Evolutionary conservation across 2,797 vertebrate genomes (phyloP).

Genomic region (Myioborus miniatus): DNA sequence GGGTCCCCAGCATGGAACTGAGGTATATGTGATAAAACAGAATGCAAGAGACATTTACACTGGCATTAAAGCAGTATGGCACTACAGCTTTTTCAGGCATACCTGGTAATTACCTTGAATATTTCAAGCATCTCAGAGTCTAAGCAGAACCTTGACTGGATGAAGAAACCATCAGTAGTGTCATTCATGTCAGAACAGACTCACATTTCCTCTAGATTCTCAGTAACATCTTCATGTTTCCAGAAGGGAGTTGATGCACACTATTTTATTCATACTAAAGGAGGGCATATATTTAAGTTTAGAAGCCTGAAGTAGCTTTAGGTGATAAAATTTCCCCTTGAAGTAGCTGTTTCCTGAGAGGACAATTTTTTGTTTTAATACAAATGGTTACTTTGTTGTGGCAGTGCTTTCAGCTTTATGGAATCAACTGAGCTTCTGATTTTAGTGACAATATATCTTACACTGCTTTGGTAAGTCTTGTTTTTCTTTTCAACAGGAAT

Average conservation of each 20-base stretch:
- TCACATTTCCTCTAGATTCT: neutral
- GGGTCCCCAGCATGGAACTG: neutral
- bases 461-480: neutral
- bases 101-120: neutral
- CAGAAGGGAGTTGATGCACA: neutral
- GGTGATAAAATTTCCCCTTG: neutral
- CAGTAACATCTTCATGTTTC: neutral
- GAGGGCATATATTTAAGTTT: neutral
- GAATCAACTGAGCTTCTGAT: neutral
- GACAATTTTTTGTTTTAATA: neutral
- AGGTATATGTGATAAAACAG: neutral
- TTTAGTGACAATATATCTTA: neutral
- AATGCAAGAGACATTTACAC: neutral
- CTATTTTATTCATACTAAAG: neutral
- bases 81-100: neutral
- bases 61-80: neutral
- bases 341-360: neutral
- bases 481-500: neutral
- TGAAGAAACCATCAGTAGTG: neutral
- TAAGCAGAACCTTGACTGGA: neutral
- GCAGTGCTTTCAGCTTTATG: neutral
- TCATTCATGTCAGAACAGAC: neutral
- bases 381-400: neutral
- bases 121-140: neutral
- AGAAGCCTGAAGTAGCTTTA: neutral